Evolutionary conservation across 30 jellyfish, hydroid and myxozoan species (phyloP).

Genomic region (Cassiopea andromeda): DNA sequence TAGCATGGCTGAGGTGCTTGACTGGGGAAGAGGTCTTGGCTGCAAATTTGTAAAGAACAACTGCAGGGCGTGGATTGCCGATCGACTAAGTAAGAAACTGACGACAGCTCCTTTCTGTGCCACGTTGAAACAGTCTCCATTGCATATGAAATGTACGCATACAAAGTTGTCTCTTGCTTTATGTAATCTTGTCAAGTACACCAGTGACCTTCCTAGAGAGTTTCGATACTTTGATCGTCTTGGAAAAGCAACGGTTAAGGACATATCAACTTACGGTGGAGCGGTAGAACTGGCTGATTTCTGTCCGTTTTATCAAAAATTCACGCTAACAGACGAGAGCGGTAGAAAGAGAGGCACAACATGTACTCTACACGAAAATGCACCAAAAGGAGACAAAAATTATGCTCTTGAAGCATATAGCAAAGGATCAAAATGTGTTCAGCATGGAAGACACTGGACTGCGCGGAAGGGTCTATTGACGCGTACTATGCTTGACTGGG

Average conservation of each 20-base stretch:
- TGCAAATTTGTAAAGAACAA: conserved; percentile 88
- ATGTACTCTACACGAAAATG: conserved; percentile 80
- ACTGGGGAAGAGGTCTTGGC: conserved; percentile 92
- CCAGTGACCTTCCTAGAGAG: conserved; percentile 77
- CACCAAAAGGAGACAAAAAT: conserved; percentile 74
- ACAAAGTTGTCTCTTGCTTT: conserved; percentile 87
- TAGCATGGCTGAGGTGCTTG: conserved; percentile 89
- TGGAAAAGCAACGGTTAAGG: conserved; percentile 87
- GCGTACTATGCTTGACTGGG: conserved; percentile 97
- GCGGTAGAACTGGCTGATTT: conserved; percentile 96
- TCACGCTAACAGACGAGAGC: conserved; percentile 89
- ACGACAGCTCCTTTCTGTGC: conserved; percentile 97
- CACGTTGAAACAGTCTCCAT: conserved; percentile 92
- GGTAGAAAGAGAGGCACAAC: conserved; percentile 96
- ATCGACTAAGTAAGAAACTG: conserved; percentile 64
- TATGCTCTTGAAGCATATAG: conserved; percentile 86
- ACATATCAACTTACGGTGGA: conserved; percentile 88
- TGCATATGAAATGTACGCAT: conserved; percentile 95
- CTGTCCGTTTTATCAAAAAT: conserved; percentile 93
- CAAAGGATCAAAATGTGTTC: conserved; percentile 74
- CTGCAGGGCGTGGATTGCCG: conserved; percentile 98
- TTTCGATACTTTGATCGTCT: conserved; percentile 87
- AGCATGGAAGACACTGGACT: conserved; percentile 96
- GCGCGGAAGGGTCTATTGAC: conserved; percentile 89
- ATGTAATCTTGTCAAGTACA: conserved; percentile 87